These are phyloP conservation scores for Pomatostomus ruficeps DNA, from an alignment of 2,113 vertebrate genomes.

Conservation along the genomic window DNA sequence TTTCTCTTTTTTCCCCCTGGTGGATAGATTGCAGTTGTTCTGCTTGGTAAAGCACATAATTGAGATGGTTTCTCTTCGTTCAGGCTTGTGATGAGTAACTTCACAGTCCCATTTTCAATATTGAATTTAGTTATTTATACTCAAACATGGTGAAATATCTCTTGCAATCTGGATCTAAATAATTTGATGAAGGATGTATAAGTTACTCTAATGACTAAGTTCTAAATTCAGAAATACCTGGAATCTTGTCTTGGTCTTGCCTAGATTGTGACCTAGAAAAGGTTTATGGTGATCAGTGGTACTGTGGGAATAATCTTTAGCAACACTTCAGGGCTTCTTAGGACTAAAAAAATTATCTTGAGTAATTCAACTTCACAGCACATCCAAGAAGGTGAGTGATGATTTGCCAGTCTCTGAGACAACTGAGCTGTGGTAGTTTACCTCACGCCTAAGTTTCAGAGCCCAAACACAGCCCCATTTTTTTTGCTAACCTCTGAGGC, in stretches of 20 bases:
- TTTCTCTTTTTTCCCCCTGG: rapidly evolving
- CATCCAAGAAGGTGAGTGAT: not conserved
- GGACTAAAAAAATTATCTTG: not conserved
- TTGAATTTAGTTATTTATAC: not conserved
- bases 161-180: not conserved
- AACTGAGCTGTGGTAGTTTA: not conserved
- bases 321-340: not conserved
- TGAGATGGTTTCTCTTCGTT: not conserved
- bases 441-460: not conserved
- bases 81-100: not conserved
- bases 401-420: not conserved
- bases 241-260: not conserved
- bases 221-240: not conserved
- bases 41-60: not conserved
- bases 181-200: not conserved
- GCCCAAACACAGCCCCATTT: not conserved
- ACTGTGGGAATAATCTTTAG: not conserved
- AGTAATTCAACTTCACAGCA: not conserved
- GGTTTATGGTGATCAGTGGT: not conserved
- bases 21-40: not conserved
- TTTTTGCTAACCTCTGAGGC: not conserved
- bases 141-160: not conserved
- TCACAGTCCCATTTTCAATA: not conserved
- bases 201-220: not conserved
- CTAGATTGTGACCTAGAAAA: not conserved